Evolutionary conservation across 1,140 invertebrate species (phyloP), one percentile per base, ranked within the genome.

Genomic region (Plutomurus gul): DNA sequence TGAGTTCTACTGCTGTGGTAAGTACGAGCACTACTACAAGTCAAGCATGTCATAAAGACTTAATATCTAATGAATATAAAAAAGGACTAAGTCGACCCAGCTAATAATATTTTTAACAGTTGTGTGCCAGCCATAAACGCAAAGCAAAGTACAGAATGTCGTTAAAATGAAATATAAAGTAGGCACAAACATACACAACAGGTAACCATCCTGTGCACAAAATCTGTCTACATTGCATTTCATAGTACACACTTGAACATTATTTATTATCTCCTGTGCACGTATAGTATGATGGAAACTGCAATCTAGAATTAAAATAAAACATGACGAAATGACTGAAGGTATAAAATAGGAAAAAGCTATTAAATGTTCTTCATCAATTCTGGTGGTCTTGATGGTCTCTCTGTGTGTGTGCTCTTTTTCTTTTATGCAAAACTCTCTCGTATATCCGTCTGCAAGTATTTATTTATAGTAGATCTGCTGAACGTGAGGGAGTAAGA

Each of bases 221-320:
- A 65, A 65, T 65, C 27, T 60, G 27, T n/a, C 27, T 65, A 36
- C 56, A 65, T 33, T 65, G 18, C 56, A 33, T 33, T 33, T 36
- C 56, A 30, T n/a, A 36, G 30, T 33, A 65, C 56, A 65, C 47
- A 51, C 25, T 51, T 51, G 47, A 18, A 51, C 27, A 65, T n/a
- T 65, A 65, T 65, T 65, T 65, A 65, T 65, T 65, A 65, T 65
- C 56, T 65, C 36, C 8, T n/a, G n/a, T n/a, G n/a, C n/a, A n/a
- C 56, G 30, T 33, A 60, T 30, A 60, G 30, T 60, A 65, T n/a
- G 36, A 65, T 65, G 36, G 56, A 65, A 60, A 65, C 27, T 25
- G 51, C 56, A 65, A 65, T 65, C 56, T 65, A 25, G 25, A 43
- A 65, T 65, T 65, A 65, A 65, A 56, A 56, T 56, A 56, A 65